These are phyloP conservation scores for Cordylochernes scorpioides DNA, from an alignment of 2,888 invertebrate genomes.

Conservation along the genomic window DNA sequence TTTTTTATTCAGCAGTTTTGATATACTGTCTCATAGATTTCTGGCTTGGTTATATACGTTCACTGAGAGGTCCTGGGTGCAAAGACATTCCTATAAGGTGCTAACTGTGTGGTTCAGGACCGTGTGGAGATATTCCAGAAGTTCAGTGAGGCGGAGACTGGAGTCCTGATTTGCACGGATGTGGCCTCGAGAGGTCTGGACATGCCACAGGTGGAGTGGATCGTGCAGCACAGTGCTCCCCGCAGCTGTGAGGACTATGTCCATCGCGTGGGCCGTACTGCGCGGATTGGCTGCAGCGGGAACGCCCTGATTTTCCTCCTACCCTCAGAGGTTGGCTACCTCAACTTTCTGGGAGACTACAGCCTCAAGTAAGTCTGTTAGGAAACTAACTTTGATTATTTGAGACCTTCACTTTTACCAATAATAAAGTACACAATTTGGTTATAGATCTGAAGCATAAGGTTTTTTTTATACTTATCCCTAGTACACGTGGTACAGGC, in stretches of 20 bases:
- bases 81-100: too few species aligned
- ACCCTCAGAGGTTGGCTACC: slow-evolving; percentile 49
- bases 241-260: slow-evolving; percentile 64
- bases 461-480: too few species aligned
- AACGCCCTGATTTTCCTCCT: slow-evolving; percentile 48
- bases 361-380: slow-evolving; percentile 36
- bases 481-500: too few species aligned
- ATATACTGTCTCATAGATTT: too few species aligned
- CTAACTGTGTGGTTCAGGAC: too few species aligned
- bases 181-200: slow-evolving; percentile 77
- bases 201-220: slow-evolving; percentile 58
- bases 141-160: slow-evolving; percentile 43
- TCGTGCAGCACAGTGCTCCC: slow-evolving; percentile 69
- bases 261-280: slow-evolving; percentile 75
- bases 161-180: slow-evolving; percentile 77
- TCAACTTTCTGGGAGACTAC: slow-evolving; percentile 39
- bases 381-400: too few species aligned
- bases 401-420: too few species aligned
- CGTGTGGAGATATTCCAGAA: slow-evolving; percentile 57
- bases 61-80: too few species aligned
- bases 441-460: too few species aligned
- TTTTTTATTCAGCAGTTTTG: too few species aligned
- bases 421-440: too few species aligned
- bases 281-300: slow-evolving; percentile 56
- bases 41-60: too few species aligned